phyloP scores from a whole-genome alignment of 2,888 invertebrate genomes.

The Aporophyla nigra region DNA sequence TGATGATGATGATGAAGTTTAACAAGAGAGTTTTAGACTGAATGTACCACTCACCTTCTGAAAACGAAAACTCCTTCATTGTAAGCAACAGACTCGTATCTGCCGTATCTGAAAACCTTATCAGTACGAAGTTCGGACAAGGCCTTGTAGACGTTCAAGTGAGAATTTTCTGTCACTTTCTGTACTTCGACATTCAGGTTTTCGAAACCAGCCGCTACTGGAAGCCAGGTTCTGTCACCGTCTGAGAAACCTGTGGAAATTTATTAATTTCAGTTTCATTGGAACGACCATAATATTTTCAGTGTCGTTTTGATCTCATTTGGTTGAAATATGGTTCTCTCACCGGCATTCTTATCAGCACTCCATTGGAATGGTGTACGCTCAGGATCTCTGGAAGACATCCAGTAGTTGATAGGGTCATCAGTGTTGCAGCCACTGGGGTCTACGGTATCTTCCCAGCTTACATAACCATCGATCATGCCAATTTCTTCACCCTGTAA shows the following conservation, averaged over 20 bases:
- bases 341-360: slow-evolving; percentile 91
- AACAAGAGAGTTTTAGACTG: no score
- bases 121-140: slow-evolving; percentile 90
- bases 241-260: slow-evolving; percentile 89
- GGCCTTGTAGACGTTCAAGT: slow-evolving; percentile 92
- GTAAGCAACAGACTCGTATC: slow-evolving; percentile 89
- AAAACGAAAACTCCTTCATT: slow-evolving; percentile 90
- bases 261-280: no score
- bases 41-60: slow-evolving; percentile 82
- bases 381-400: slow-evolving; percentile 93
- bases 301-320: not conserved
- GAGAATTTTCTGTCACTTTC: slow-evolving; percentile 85
- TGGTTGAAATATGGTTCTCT: not conserved
- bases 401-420: slow-evolving; percentile 90
- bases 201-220: slow-evolving; percentile 92
- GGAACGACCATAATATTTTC: no score
- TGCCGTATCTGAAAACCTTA: slow-evolving; percentile 88
- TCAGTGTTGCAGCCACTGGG: slow-evolving; percentile 91
- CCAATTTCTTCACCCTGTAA: slow-evolving; percentile 94
- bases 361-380: slow-evolving; percentile 96
- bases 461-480: slow-evolving; percentile 91
- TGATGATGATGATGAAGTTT: no score
- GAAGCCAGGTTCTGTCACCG: slow-evolving; percentile 92
- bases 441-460: slow-evolving; percentile 92
- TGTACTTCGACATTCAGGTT: slow-evolving; percentile 91